These are phyloP conservation scores for Nymphalis urticae DNA, from an alignment of 2,888 invertebrate species.

Conservation along the genomic window DNA sequence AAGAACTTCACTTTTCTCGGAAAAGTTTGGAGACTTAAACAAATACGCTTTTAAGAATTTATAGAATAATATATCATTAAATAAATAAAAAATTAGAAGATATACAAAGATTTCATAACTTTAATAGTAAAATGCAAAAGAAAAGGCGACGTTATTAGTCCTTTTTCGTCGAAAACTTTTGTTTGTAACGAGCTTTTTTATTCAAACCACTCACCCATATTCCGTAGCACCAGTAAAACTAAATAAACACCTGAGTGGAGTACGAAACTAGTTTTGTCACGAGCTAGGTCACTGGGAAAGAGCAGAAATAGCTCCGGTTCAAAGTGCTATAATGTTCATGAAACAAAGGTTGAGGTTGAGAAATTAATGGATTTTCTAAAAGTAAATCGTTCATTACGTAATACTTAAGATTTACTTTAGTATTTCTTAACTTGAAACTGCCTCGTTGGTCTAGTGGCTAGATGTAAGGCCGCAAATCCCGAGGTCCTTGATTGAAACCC, in stretches of 20 bases:
- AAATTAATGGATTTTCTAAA: not conserved
- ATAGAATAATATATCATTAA: too few species aligned
- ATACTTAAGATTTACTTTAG: not conserved
- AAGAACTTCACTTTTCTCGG: too few species aligned
- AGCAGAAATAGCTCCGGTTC: constrained; percentile 10
- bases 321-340: constrained; percentile 1
- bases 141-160: constrained; percentile 2
- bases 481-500: too few species aligned
- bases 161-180: constrained; percentile 1
- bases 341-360: constrained; percentile 1
- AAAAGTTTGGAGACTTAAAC: too few species aligned
- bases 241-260: constrained; percentile 21
- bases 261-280: constrained; percentile 21
- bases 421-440: too few species aligned
- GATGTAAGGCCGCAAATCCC: too few species aligned
- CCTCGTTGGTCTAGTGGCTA: too few species aligned
- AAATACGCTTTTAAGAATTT: too few species aligned
- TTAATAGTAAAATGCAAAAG: not conserved
- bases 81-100: too few species aligned
- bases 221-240: constrained; percentile 10
- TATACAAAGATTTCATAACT: too few species aligned
- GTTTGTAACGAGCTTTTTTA: constrained; percentile 1
- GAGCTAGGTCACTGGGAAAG: constrained; percentile 10
- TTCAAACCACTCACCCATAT: constrained; percentile 11
- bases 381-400: not conserved